Conservation (phyloP, 1,140 invertebrate genomes). For the Caenorhabditis brenneri region DNA sequence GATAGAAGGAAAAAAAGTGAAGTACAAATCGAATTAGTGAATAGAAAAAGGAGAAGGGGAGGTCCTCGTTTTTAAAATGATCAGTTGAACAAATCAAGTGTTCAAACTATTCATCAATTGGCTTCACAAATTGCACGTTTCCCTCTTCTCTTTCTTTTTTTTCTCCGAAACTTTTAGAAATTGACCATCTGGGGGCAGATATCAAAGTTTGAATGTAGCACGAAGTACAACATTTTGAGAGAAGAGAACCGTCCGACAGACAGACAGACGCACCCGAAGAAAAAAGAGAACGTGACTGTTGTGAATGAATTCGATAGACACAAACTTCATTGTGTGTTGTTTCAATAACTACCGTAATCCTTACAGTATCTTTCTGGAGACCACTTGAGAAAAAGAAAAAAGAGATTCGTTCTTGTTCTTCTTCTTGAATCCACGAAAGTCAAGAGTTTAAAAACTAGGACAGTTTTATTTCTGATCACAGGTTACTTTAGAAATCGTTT, state of each 20-base stretch:
- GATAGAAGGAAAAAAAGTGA: not conserved
- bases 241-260: not conserved
- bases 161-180: not conserved
- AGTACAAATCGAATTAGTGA: constrained; percentile 36
- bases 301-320: not conserved
- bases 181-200: not conserved
- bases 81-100: constrained; percentile 41
- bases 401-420: not conserved
- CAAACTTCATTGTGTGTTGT: constrained; percentile 19
- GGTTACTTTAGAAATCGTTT: not conserved
- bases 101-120: constrained; percentile 29
- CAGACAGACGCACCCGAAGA: not conserved
- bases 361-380: not conserved
- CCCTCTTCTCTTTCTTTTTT: too few species aligned
- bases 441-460: not conserved
- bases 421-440: not conserved
- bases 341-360: not conserved
- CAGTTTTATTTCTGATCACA: not conserved
- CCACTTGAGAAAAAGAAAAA: not conserved
- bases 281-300: constrained; percentile 14
- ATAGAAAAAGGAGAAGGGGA: not conserved
- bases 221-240: too few species aligned
- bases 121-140: constrained; percentile 6
- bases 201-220: too few species aligned
- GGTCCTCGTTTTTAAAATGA: not conserved